phyloP scores from a whole-genome alignment of 1,140 invertebrate genomes.

The Zaprionus ghesquierei region DNA sequence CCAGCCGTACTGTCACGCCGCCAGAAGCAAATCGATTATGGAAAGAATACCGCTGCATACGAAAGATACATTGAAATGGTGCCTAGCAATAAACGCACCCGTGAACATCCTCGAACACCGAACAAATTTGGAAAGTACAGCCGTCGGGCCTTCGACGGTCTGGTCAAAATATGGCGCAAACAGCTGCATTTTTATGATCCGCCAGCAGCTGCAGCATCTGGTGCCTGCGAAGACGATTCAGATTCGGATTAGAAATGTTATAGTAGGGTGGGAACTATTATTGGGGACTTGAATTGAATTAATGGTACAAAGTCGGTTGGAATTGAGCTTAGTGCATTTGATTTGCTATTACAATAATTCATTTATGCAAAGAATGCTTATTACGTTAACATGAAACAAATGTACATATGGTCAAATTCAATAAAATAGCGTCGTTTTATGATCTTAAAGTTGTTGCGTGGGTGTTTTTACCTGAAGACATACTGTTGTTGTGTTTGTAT shows the following conservation, averaged over 20 bases:
- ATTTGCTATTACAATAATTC: conserved; percentile 20
- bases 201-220: conserved; percentile 52
- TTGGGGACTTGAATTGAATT: conserved; percentile 21
- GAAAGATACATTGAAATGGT: conserved; percentile 89
- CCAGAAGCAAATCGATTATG: conserved; percentile 97
- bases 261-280: conserved; percentile 19
- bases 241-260: conserved; percentile 59
- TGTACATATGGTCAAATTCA: conserved; percentile 48
- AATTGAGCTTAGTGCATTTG: neutral
- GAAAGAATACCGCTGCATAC: conserved; percentile 96
- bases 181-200: conserved; percentile 93
- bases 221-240: conserved; percentile 38
- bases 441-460: conserved; percentile 10
- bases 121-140: conserved; percentile 94
- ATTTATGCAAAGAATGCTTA: conserved; percentile 15
- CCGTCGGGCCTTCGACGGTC: conserved; percentile 93
- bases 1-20: conserved; percentile 88
- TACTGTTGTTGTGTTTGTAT: no score
- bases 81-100: conserved; percentile 85
- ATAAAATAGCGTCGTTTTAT: conserved; percentile 68
- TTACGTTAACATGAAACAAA: conserved; percentile 37
- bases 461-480: neutral
- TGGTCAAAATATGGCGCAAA: conserved; percentile 93
- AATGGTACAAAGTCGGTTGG: conserved; percentile 47
- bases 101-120: conserved; percentile 92